phyloP scores from a whole-genome alignment of 2,888 invertebrate species.

The Lasioglossum vierecki region DNA sequence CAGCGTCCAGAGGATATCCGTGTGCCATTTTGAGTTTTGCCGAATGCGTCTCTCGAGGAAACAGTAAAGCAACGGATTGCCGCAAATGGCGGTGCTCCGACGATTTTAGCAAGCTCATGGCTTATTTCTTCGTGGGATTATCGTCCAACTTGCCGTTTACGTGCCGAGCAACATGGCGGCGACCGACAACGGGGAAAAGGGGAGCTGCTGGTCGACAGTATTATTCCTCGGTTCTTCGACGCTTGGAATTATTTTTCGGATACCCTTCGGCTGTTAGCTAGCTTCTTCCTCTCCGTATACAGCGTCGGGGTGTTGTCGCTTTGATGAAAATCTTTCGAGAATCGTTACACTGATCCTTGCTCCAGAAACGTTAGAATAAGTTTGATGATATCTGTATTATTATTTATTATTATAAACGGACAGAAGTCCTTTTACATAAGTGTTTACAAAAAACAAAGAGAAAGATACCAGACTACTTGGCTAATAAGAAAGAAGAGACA shows the following conservation, averaged over 20 bases:
- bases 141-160: constrained; percentile 51
- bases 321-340: background rate
- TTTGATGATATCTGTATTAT: too few relatives aligned
- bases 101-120: constrained; percentile 60
- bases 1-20: constrained; percentile 34
- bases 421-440: too few relatives aligned
- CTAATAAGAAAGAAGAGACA: too few relatives aligned
- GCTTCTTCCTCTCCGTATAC: background rate
- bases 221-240: background rate
- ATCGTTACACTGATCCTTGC: background rate
- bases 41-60: constrained; percentile 21
- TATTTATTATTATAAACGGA: too few relatives aligned
- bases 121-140: constrained; percentile 65
- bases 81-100: constrained; percentile 74
- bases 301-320: background rate
- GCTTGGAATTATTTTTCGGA: constrained; percentile 11
- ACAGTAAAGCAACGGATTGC: constrained; percentile 73
- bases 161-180: constrained; percentile 37
- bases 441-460: too few relatives aligned
- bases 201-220: background rate
- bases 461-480: too few relatives aligned
- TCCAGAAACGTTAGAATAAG: background rate
- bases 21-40: constrained; percentile 55
- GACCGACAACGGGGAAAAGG: background rate
- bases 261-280: background rate